Evolutionary conservation across 2,113 vertebrate species (phyloP).

Genomic region (Hemiprocne comata): DNA sequence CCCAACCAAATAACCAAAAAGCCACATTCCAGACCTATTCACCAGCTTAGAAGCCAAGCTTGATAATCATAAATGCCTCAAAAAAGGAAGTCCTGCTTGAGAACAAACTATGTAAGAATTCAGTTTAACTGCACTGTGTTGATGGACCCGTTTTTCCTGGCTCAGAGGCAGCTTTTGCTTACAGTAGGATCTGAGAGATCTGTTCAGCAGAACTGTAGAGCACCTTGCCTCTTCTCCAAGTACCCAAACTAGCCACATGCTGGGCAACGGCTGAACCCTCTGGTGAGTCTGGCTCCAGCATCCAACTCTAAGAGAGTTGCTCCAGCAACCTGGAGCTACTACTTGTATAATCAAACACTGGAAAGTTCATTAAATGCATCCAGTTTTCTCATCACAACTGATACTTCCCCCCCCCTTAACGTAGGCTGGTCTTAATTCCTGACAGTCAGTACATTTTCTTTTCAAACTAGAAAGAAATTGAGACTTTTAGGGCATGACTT

Average conservation of each 20-base stretch:
- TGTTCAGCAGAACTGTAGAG: background rate
- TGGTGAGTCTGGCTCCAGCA: background rate
- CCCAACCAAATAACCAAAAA: background rate
- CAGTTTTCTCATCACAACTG: background rate
- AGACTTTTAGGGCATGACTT: background rate
- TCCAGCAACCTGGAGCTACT: constrained; percentile 3
- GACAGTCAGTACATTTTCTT: background rate
- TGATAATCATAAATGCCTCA: background rate
- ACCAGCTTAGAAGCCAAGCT: background rate
- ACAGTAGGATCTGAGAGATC: background rate
- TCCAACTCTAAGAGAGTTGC: background rate
- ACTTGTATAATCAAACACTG: background rate
- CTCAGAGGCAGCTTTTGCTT: background rate
- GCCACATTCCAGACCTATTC: background rate
- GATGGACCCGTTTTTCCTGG: background rate
- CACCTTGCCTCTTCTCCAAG: background rate
- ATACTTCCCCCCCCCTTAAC: background rate
- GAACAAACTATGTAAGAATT: background rate
- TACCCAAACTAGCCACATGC: background rate
- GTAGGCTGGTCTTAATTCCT: background rate
- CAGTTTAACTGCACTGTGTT: background rate
- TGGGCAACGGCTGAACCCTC: background rate
- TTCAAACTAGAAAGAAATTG: background rate
- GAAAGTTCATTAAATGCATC: background rate
- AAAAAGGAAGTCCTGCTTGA: background rate